Percentiles rank a stretch among this genome's conserved stretches.
Conservation (phyloP, 2,797 vertebrate genomes). For the Lepidocolaptes lacrymiger region DNA sequence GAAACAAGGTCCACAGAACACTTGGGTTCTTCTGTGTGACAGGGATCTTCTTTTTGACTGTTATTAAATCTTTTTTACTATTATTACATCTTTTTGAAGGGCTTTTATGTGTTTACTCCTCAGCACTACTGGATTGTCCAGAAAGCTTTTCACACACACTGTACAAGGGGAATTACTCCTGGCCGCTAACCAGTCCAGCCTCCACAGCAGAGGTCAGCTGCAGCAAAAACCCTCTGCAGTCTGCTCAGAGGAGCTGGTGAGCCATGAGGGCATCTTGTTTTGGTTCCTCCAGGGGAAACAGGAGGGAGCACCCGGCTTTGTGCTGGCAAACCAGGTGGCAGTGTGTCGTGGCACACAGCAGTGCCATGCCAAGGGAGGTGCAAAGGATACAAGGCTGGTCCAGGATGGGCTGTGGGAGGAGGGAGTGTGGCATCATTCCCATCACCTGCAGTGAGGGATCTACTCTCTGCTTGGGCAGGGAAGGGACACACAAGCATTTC, state of each 20-base stretch:
- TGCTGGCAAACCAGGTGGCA: not conserved
- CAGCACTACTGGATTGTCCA: constrained; percentile 61
- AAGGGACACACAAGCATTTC: not conserved
- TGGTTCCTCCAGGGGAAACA: not conserved
- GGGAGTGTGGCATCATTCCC: not conserved
- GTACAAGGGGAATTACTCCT: constrained; percentile 71
- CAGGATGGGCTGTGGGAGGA: not conserved
- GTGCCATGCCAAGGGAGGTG: not conserved
- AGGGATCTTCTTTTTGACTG: not conserved
- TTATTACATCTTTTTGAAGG: not conserved
- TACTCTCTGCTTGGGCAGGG: not conserved
- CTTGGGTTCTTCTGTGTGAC: not conserved
- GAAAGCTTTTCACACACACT: constrained; percentile 13
- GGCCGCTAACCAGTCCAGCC: constrained; percentile 55
- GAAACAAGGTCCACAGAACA: not conserved
- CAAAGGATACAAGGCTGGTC: no score
- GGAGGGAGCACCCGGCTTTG: not conserved
- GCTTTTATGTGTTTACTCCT: constrained; percentile 15
- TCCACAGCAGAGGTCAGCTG: constrained; percentile 35
- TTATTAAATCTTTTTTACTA: not conserved
- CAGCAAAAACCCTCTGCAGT: constrained; percentile 48
- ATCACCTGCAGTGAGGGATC: not conserved
- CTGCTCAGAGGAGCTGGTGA: constrained; percentile 68
- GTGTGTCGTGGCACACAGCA: not conserved
- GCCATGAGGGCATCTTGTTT: not conserved